Evolutionary conservation across 2,797 vertebrate species (phyloP).

Genomic region (Naso thynnoides): DNA sequence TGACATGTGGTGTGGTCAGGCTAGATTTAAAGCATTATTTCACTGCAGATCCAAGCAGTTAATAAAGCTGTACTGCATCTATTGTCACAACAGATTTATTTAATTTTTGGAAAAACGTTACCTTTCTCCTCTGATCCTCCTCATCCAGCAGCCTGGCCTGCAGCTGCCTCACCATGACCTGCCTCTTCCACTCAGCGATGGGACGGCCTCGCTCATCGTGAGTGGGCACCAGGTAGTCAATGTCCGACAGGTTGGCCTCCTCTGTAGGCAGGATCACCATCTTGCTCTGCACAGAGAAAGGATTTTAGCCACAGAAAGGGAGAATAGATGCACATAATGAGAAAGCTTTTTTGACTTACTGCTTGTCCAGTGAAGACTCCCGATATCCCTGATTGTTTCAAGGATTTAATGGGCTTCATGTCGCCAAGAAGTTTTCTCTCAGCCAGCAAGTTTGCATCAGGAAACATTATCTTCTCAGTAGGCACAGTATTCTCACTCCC

Average conservation of each 20-base stretch:
- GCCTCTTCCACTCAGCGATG: slow-evolving; percentile 97
- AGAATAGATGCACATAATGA: background rate
- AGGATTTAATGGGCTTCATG: slow-evolving; percentile 76
- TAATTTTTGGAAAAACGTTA: slow-evolving; percentile 43
- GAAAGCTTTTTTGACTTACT: slow-evolving; percentile 48
- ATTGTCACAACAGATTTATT: background rate
- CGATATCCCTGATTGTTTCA: slow-evolving; percentile 79
- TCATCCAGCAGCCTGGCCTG: slow-evolving; percentile 88
- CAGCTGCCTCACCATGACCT: slow-evolving; percentile 95
- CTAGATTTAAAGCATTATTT: background rate
- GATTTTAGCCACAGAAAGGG: background rate
- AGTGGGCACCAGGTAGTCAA: slow-evolving; percentile 93
- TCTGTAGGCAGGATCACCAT: slow-evolving; percentile 86
- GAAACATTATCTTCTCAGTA: slow-evolving; percentile 50
- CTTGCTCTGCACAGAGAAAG: slow-evolving; percentile 73
- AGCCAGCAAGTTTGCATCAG: slow-evolving; percentile 63
- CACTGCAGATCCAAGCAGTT: background rate
- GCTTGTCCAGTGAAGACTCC: slow-evolving; percentile 75
- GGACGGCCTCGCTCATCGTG: slow-evolving; percentile 90
- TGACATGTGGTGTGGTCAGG: background rate
- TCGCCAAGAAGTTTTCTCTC: slow-evolving; percentile 75
- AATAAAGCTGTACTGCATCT: background rate
- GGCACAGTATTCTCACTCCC: slow-evolving; percentile 41
- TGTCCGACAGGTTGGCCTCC: slow-evolving; percentile 88
- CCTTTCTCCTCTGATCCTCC: slow-evolving; percentile 86